phyloP scores from a whole-genome alignment of 2,888 invertebrate genomes.

The Cantharis lateralis region DNA sequence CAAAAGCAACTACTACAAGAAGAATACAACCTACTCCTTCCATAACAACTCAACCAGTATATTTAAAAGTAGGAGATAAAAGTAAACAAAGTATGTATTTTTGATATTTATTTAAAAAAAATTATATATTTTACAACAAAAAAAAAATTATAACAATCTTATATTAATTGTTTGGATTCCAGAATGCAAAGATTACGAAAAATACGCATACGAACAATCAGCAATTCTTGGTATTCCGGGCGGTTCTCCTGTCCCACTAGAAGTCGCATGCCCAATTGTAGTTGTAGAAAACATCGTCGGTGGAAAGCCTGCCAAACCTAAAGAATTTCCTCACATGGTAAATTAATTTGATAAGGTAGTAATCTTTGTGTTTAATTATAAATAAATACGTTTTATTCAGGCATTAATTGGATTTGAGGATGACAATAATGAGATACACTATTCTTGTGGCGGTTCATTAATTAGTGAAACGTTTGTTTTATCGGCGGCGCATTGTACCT shows the following conservation, averaged over 20 bases:
- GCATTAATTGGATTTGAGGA: conserved; percentile 31
- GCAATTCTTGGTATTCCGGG: background rate
- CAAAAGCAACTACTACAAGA: background rate
- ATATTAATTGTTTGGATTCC: background rate
- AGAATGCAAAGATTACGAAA: conserved; percentile 17
- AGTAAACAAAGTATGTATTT: conserved; percentile 8
- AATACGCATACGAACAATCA: background rate
- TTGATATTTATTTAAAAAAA: background rate
- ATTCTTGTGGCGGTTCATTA: conserved; percentile 57
- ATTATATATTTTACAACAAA: no score
- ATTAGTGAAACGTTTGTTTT: conserved; percentile 59
- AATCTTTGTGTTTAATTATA: background rate
- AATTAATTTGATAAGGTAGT: background rate
- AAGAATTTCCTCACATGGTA: conserved; percentile 24
- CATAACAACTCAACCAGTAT: background rate
- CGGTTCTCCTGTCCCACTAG: no score
- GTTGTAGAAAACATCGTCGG: conserved; percentile 4
- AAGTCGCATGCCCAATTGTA: background rate
- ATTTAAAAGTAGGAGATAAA: background rate
- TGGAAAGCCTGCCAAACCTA: background rate
- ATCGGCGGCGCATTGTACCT: conserved; percentile 67
- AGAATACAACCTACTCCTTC: background rate
- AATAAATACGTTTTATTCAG: conserved; percentile 13
- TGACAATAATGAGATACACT: conserved; percentile 46
- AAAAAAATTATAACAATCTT: background rate